Conservation (phyloP, 2,888 invertebrate genomes). For the Lycocerus yunnanus region DNA sequence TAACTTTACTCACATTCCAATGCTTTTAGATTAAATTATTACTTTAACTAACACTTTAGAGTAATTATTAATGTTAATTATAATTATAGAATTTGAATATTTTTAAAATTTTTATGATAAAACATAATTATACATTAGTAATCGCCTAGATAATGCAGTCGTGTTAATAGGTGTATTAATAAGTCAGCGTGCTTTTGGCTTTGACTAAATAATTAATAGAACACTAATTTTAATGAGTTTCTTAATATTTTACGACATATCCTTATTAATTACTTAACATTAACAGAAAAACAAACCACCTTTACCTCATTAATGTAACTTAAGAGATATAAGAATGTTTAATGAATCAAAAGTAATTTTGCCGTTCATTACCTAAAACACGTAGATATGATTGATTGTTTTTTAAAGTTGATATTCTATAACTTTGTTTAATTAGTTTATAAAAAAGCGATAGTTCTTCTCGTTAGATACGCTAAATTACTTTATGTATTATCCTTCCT, state of each 20-base stretch:
- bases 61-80: slow-evolving; percentile 27
- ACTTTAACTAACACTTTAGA: slow-evolving; percentile 35
- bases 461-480: neutral
- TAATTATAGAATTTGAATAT: slow-evolving; percentile 4
- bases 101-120: neutral
- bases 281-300: slow-evolving; percentile 7
- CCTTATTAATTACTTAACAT: slow-evolving; percentile 8
- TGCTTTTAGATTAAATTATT: slow-evolving; percentile 36
- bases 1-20: slow-evolving; percentile 30
- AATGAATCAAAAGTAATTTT: slow-evolving; percentile 5
- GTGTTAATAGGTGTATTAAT: neutral
- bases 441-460: neutral
- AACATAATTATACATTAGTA: slow-evolving; percentile 2
- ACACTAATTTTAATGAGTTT: neutral
- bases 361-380: slow-evolving; percentile 1
- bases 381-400: slow-evolving; percentile 3
- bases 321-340: neutral
- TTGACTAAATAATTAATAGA: slow-evolving; percentile 1
- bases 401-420: neutral
- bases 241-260: slow-evolving; percentile 1
- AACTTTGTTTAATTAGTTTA: slow-evolving; percentile 4
- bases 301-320: slow-evolving; percentile 8
- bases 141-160: neutral
- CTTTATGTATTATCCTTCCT: neutral
- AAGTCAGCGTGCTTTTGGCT: neutral